A percentile compares a stretch with the other conserved stretches of the same genome.
phyloP scores from a whole-genome alignment of 2,113 vertebrate genomes.

The Brienomyrus longianalis region DNA sequence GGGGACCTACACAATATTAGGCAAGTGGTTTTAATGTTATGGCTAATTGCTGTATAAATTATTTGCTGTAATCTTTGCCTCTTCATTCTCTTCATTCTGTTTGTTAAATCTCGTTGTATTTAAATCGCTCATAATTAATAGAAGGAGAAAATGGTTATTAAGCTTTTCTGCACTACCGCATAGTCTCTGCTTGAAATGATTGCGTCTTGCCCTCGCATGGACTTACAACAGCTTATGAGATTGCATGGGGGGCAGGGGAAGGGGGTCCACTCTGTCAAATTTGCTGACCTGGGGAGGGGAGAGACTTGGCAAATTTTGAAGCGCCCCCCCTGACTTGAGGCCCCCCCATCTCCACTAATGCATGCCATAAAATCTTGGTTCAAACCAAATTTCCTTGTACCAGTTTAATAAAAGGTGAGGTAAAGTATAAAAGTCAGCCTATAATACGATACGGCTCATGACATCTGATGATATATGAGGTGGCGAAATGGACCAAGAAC shows the following conservation, averaged over 20 bases:
- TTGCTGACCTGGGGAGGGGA: background rate
- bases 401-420: background rate
- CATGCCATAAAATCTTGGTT: background rate
- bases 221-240: background rate
- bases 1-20: background rate
- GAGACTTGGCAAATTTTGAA: background rate
- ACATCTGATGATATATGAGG: background rate
- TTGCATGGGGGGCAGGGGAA: background rate
- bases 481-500: background rate
- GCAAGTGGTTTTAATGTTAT: background rate
- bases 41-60: background rate
- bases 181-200: background rate
- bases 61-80: background rate
- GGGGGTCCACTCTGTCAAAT: background rate
- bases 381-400: background rate
- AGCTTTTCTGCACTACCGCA: background rate
- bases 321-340: background rate
- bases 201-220: background rate
- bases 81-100: background rate
- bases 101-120: background rate
- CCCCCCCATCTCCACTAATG: background rate
- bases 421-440: background rate
- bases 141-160: background rate
- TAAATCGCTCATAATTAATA: background rate
- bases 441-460: background rate